Percentiles rank a stretch among this genome's conserved stretches.
Evolutionary conservation across 2,113 vertebrate genomes (phyloP).

Genomic region (Pantherophis guttatus): DNA sequence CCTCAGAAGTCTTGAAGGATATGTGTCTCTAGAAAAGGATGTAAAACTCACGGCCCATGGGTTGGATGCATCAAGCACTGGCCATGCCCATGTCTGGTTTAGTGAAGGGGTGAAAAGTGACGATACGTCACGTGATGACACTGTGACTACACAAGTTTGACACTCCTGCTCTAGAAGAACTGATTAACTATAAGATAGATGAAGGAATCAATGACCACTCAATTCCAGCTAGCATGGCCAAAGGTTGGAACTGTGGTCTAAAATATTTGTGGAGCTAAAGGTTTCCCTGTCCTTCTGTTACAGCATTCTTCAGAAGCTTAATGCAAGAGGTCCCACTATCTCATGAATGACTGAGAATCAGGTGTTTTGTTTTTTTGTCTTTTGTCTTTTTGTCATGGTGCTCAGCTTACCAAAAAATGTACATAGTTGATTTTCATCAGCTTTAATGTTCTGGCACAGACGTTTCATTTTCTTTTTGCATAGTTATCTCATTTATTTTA

Average conservation of each 20-base stretch:
- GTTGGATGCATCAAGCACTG: accelerated
- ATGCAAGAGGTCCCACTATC: neutral
- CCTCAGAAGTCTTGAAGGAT: neutral
- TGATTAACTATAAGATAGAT: neutral
- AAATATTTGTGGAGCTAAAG: neutral
- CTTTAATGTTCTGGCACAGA: neutral
- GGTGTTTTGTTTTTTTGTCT: too few species aligned
- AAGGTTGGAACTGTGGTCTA: neutral
- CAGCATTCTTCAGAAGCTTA: neutral
- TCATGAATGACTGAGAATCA: neutral
- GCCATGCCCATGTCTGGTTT: too few species aligned
- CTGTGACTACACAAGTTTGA: too few species aligned
- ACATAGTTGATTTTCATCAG: neutral
- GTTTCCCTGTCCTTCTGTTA: neutral
- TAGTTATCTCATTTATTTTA: neutral
- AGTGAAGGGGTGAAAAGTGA: too few species aligned
- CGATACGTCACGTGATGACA: too few species aligned
- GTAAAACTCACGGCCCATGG: too few species aligned
- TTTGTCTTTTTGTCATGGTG: neutral
- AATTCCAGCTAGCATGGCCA: neutral
- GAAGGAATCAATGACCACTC: neutral
- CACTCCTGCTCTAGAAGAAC: neutral
- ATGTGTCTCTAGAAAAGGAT: neutral
- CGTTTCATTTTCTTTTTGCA: neutral
- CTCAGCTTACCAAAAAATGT: neutral